Conservation (phyloP, 2,888 invertebrate species). For the Lycophotia porphyrea region DNA sequence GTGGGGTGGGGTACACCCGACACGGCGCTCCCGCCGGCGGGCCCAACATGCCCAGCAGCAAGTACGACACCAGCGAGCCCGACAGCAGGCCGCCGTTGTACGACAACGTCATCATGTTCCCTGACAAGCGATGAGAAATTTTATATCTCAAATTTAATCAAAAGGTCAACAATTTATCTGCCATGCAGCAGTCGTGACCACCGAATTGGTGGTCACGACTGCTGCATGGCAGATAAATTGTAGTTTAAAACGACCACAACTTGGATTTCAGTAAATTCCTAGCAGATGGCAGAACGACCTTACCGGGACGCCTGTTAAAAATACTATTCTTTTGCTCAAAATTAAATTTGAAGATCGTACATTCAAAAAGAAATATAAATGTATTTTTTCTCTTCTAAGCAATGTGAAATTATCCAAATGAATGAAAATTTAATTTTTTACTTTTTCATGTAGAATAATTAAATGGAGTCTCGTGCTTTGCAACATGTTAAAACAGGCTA, state of each 20-base stretch:
- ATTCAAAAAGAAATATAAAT: background rate
- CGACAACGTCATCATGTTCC: conserved; percentile 97
- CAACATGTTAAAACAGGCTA: background rate
- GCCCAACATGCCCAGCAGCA: conserved; percentile 92
- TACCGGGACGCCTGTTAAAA: background rate
- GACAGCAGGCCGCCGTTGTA: conserved; percentile 96
- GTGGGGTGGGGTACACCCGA: conserved; percentile 84
- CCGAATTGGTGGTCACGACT: background rate
- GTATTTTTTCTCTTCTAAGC: background rate
- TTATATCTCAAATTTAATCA: background rate
- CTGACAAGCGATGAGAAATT: conserved; percentile 80
- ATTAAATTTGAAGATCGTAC: background rate
- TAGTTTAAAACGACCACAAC: background rate
- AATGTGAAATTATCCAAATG: background rate
- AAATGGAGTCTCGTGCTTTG: background rate
- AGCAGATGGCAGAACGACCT: background rate
- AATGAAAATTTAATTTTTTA: background rate
- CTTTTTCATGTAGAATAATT: background rate
- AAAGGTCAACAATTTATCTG: too few species aligned
- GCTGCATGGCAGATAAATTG: background rate
- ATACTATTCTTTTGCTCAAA: background rate
- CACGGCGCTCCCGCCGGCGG: conserved; percentile 88
- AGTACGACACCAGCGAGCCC: conserved; percentile 96
- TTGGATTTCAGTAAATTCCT: background rate
- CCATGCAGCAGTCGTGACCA: too few species aligned